Base-by-base conservation (phyloP, 2,888 invertebrate genomes). In the Microctonus aethiopoides region DNA sequence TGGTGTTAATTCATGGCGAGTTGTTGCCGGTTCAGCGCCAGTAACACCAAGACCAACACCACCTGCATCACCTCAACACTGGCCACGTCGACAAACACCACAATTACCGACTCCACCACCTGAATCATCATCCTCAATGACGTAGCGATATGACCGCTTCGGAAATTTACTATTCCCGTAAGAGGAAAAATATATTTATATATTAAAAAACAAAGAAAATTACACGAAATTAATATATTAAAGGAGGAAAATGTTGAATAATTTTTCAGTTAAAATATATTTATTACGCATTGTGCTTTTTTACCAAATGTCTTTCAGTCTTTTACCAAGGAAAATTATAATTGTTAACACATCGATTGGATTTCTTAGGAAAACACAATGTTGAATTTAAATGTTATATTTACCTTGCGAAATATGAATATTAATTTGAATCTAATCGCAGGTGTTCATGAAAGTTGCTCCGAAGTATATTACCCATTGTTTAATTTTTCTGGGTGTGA, bases 41-140 rank as follows among this genome's bases (percentile, higher is more conserved):
- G 89, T 90, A 46, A 93, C 94, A 16, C 94, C 94, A 0, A 90
- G 91, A 66, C 87, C 91, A 39, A 94, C 93, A 52, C 94, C 94
- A 57, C 94, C 94, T 60, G 89, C 91, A 41, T 93, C 94, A 41
- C 94, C 94, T 24, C 91, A 92, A 61, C 91, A 92, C 72, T 91
- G 90, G 74, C 89, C 91, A 10, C 75, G 85, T 6, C 79, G 84
- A 29, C 73, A n/a, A 56, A 71, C 80, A 29, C 72, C 81, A 36
- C 78, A 81, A 69, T 68, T 84, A 59, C 83, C 82, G 11, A 76
- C 78, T 20, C 46, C 46, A 41, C 78, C 78, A 60, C 75, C 79
- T n/a, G 83, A 84, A 72, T 78, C 79, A 57, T 78, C 79, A 16
- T 78, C 83, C 54, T 78, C 82, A 70, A 72, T 81, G 62, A 80